A percentile compares a stretch with the other conserved stretches of the same genome.
These are phyloP conservation scores for Epinotia ramella DNA, from an alignment of 2,888 invertebrate genomes.

Conservation along the genomic window DNA sequence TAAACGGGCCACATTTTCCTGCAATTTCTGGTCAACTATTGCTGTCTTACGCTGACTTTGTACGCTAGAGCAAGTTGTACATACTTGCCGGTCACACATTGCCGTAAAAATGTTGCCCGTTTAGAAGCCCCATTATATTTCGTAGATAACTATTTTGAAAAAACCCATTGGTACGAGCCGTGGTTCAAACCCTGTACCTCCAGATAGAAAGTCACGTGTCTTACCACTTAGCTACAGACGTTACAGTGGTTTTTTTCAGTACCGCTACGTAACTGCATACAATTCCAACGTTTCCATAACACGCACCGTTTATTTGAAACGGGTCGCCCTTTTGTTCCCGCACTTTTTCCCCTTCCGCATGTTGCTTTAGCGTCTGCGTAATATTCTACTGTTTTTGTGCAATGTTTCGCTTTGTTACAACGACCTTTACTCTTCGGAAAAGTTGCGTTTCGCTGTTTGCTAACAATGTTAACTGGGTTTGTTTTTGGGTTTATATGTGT, in stretches of 20 bases:
- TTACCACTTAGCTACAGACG: too few relatives aligned
- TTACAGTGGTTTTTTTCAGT: background rate
- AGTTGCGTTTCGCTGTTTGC: constrained; percentile 20
- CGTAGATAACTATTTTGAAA: too few relatives aligned
- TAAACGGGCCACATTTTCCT: too few relatives aligned
- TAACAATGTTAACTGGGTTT: background rate
- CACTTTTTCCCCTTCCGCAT: constrained; percentile 38
- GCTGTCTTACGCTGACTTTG: too few relatives aligned
- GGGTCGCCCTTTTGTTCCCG: constrained; percentile 45
- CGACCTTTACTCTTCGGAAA: constrained; percentile 19
- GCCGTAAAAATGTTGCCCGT: too few relatives aligned
- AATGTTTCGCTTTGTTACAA: constrained; percentile 51
- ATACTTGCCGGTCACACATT: too few relatives aligned
- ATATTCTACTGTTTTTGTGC: constrained; percentile 43
- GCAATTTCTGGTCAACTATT: too few relatives aligned
- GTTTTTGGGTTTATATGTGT: constrained; percentile 3
- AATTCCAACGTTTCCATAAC: background rate
- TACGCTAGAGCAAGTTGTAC: too few relatives aligned
- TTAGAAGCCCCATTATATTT: too few relatives aligned
- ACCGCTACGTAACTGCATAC: background rate
- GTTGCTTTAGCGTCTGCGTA: constrained; percentile 44
- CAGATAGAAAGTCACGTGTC: too few relatives aligned
- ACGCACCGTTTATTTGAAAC: constrained; percentile 49
- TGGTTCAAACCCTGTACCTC: too few relatives aligned
- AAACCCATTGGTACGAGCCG: too few relatives aligned